Evolutionary conservation across 2,888 invertebrate species (phyloP).

Genomic region (Lysandra bellargus): DNA sequence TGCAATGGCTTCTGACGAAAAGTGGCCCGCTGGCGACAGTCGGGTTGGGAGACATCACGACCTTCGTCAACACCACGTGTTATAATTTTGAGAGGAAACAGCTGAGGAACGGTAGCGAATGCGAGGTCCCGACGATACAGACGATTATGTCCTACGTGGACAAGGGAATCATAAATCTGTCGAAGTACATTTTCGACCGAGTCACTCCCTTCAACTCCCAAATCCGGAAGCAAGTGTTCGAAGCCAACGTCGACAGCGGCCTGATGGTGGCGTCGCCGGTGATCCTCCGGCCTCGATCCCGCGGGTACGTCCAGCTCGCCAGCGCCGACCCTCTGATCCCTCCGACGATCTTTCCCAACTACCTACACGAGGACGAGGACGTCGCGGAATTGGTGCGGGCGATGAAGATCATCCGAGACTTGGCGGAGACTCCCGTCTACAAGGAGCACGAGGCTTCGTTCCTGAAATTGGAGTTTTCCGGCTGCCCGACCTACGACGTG

Average conservation of each 20-base stretch:
- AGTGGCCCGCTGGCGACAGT: constrained; percentile 55
- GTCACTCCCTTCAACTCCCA: constrained; percentile 43
- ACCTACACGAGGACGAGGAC: constrained; percentile 52
- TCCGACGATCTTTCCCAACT: constrained; percentile 57
- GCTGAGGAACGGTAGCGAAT: constrained; percentile 41
- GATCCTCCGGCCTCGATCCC: constrained; percentile 53
- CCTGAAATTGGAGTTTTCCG: constrained; percentile 46
- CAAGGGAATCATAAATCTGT: constrained; percentile 43
- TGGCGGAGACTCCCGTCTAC: constrained; percentile 45
- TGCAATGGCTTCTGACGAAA: constrained; percentile 43
- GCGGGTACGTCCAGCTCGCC: constrained; percentile 52
- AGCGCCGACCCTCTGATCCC: constrained; percentile 47
- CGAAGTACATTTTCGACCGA: constrained; percentile 41
- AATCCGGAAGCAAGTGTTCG: constrained; percentile 47
- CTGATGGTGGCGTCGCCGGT: constrained; percentile 50
- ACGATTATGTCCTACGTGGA: constrained; percentile 52
- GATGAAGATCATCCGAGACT: constrained; percentile 51
- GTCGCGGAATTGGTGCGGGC: constrained; percentile 50
- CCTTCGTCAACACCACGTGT: constrained; percentile 56
- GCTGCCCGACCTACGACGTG: constrained; percentile 46
- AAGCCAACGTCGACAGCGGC: constrained; percentile 46
- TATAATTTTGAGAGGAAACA: constrained; percentile 46
- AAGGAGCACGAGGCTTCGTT: constrained; percentile 47
- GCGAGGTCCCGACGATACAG: constrained; percentile 55
- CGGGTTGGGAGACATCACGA: constrained; percentile 53